A percentile compares a stretch with the other conserved stretches of the same genome.
Conservation (phyloP, 1,140 invertebrate genomes). For the Trinorchestia longiramus region DNA sequence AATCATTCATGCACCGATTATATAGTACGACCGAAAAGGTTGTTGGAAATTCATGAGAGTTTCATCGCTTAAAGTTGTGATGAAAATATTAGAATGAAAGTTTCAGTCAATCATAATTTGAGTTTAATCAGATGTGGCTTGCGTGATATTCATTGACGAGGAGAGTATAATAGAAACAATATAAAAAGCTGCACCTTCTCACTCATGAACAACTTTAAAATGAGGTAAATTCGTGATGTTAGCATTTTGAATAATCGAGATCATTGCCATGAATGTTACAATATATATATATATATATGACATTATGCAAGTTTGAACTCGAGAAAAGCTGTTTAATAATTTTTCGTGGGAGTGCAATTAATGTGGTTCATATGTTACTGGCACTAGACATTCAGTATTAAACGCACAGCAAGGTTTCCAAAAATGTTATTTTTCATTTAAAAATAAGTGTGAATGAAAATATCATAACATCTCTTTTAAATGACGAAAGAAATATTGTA, state of each 20-base stretch:
- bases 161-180: background rate
- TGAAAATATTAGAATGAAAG: too few relatives aligned
- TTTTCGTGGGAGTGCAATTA: background rate
- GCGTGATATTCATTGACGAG: background rate
- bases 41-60: too few relatives aligned
- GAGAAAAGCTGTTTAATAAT: background rate
- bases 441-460: too few relatives aligned
- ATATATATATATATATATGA: background rate
- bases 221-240: background rate
- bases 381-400: background rate
- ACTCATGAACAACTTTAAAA: background rate
- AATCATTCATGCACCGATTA: too few relatives aligned
- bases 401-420: too few relatives aligned
- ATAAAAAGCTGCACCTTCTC: background rate
- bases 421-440: too few relatives aligned
- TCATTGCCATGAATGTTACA: background rate
- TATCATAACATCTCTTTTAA: too few relatives aligned
- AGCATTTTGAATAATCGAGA: background rate
- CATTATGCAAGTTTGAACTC: background rate
- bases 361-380: background rate
- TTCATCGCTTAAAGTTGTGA: too few relatives aligned
- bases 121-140: background rate
- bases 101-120: too few relatives aligned
- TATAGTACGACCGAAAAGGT: too few relatives aligned
- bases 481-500: too few relatives aligned